Evolutionary conservation across 2,888 invertebrate species (phyloP), one percentile per base, ranked within the genome.

Genomic region (Brenthis ino): DNA sequence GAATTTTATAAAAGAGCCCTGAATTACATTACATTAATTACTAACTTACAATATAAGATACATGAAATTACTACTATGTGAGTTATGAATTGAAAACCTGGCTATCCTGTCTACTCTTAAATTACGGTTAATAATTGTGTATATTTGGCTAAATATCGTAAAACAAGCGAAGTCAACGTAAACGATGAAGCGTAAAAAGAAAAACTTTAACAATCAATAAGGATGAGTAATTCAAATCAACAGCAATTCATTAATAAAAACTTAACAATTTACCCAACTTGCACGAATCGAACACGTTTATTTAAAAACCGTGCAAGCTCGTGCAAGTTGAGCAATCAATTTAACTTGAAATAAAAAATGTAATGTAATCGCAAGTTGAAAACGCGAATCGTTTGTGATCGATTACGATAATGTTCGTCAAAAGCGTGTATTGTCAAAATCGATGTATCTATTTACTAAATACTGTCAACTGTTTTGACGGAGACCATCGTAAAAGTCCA

Each of bases 91-190:
- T 90, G 86, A 93, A 93, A 93, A 92, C 93, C 91, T 92, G 93
- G 89, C 90, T 93, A 93, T 93, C 93, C 82, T 93, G 93, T 83
- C 93, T 93, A 93, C 81, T 72, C 86, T 91, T 89, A 91, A 80
- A 82, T 84, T 90, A 91, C 83, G 86, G 83, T 77, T 84, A 85
- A 88, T 85, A 88, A 90, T 85, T 84, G 80, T 88, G 89, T 93
- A 93, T 92, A 93, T 92, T 92, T 92, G 84, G 82, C 91, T 92
- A 92, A 85, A 82, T 84, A 86, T 85, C 76, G 80, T 68, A 79
- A 83, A 90, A 87, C 85, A 88, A 90, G 87, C 84, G 74, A 85
- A 80, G 80, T 79, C 75, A 87, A 91, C 85, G 65, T 61, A 91
- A 89, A 85, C 81, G 79, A 89, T 80, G 75, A 92, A 92, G 92